Percentiles rank a stretch among this genome's conserved stretches.
Evolutionary conservation across 1,140 invertebrate species (phyloP).

Genomic region (Heliconius eleuchia): DNA sequence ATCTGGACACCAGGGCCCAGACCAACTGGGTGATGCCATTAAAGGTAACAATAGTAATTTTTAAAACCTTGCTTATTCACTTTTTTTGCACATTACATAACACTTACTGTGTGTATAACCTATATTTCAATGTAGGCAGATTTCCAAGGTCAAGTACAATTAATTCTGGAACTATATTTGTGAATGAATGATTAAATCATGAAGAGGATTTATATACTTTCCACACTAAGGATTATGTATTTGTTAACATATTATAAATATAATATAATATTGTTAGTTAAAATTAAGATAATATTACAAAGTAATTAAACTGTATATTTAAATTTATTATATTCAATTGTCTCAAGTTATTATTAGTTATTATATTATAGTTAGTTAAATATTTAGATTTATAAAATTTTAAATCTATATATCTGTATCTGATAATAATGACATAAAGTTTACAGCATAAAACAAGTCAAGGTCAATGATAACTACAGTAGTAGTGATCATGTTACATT

Average conservation of each 20-base stretch:
- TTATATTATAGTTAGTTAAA: neutral
- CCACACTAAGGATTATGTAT: neutral
- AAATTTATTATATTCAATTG: neutral
- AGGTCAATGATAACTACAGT: conserved; percentile 6
- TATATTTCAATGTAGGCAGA: conserved; percentile 32
- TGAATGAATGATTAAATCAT: neutral
- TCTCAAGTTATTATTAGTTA: too few species aligned
- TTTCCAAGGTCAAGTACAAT: conserved; percentile 39
- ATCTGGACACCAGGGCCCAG: conserved; percentile 88
- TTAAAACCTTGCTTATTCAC: conserved; percentile 7
- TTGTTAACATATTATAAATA: neutral
- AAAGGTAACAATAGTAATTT: conserved; percentile 75
- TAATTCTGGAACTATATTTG: conserved; percentile 1
- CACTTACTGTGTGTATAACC: conserved; percentile 43
- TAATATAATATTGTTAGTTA: neutral
- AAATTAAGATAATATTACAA: neutral
- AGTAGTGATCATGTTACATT: neutral
- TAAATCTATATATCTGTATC: neutral
- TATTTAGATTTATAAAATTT: neutral
- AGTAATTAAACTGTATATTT: neutral
- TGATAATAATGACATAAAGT: conserved; percentile 14
- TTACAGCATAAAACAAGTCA: neutral
- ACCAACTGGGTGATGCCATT: conserved; percentile 85
- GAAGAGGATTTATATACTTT: neutral
- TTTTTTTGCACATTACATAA: conserved; percentile 42